A percentile compares a stretch with the other conserved stretches of the same genome.
These are phyloP conservation scores for Lepidurus arcticus DNA, from an alignment of 1,140 invertebrate genomes.

Conservation along the genomic window DNA sequence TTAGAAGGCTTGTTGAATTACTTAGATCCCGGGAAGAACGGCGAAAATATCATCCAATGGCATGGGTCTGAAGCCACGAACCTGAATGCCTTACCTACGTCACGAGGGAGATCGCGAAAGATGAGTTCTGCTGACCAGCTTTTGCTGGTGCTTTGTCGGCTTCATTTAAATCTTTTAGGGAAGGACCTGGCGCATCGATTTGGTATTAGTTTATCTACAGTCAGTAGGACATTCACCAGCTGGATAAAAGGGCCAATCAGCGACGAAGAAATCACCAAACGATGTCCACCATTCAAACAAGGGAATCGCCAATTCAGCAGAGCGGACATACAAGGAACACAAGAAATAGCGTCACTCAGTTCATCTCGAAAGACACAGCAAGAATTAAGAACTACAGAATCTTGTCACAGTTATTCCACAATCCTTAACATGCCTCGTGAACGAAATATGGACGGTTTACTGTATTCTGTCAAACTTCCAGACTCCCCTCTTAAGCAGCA, in stretches of 20 bases:
- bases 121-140: slow-evolving; percentile 20
- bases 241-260: slow-evolving; percentile 25
- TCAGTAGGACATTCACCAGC: slow-evolving; percentile 25
- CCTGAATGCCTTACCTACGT: background rate
- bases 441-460: slow-evolving; percentile 26
- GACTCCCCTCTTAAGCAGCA: slow-evolving; percentile 25
- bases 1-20: slow-evolving; percentile 7
- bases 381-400: slow-evolving; percentile 24
- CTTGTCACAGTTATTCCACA: slow-evolving; percentile 24
- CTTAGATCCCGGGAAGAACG: slow-evolving; percentile 26
- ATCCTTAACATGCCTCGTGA: slow-evolving; percentile 22
- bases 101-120: slow-evolving; percentile 12
- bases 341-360: slow-evolving; percentile 20
- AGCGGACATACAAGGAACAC: background rate
- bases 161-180: background rate
- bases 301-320: slow-evolving; percentile 3
- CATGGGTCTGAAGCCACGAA: background rate
- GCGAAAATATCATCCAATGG: slow-evolving; percentile 11
- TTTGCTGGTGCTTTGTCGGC: slow-evolving; percentile 25
- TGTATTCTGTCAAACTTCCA: slow-evolving; percentile 19
- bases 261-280: slow-evolving; percentile 24
- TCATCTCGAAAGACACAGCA: slow-evolving; percentile 4
- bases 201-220: slow-evolving; percentile 9
- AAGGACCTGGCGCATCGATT: slow-evolving; percentile 26
- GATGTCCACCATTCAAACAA: slow-evolving; percentile 24